Evolutionary conservation across 2,797 vertebrate genomes (phyloP), one percentile per base, ranked within the genome.

Genomic region (Eptatretus atami): DNA sequence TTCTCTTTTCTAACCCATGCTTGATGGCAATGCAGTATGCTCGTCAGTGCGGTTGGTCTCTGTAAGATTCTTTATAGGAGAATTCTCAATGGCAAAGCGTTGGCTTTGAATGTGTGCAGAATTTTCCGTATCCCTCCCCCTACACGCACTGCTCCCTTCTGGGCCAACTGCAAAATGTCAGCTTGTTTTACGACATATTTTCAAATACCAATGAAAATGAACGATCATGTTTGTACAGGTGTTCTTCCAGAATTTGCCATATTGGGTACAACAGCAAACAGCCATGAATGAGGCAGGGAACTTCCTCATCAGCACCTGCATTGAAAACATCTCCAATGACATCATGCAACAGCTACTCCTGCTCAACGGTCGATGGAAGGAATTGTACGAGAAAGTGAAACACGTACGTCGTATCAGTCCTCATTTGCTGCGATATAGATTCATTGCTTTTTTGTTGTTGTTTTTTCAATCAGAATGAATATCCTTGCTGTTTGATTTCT

Each of bases 251-350:
- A 86, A 90, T 68, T 77, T 98, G 65, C 82, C 86, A 64, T 81
- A 92, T 66, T 86, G 90, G 86, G 90, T 98, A 66, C 84, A 90
- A 68, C 87, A 95, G 68, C 92, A 98, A 70, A 81, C 81, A 68
- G 78, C 82, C 69, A 96, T 98, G 92, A 98, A 98, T 1, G 92
- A 96, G 63, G 81, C 92, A 3, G 92, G 92, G 63, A 98, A 98
- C 75, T 98, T 98, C 69, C 81, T 98, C 3, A 96, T 98, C 11
- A 90, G 95, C 73, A 93, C 90, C 0, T 95, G 87, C 11, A 85
- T 96, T 63, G 90, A 96, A n/a, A 77, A 78, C 0, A 81, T 98
- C 63, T 96, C 92, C 15, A 79, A 84, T 52, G 90, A 98, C 67
- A 78, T 98, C 44, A 98, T 96, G 67, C 92, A 98, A 70, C 92